Evolutionary conservation across 2,888 invertebrate species (phyloP), one percentile per base, ranked within the genome.

Genomic region (Seladonia tumulorum): DNA sequence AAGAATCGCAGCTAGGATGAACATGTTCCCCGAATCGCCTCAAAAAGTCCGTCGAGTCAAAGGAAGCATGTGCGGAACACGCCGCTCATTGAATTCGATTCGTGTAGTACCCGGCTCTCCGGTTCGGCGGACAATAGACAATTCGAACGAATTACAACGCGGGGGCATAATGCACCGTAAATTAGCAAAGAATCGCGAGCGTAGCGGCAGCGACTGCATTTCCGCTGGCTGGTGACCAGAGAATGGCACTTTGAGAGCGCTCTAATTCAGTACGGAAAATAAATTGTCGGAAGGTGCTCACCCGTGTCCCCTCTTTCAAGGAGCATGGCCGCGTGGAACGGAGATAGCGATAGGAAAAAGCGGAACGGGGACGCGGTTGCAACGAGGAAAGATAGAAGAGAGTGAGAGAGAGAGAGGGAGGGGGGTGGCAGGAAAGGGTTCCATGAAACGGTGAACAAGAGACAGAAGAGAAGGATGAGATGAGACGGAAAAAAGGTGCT

Each of bases 221-320:
- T 75, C 74, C 84, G 79, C 57, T 76, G 53, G 80, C 86, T 82
- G 76, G 49, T 57, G 76, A 81, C 81, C 82, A 75, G 72, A 77
- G 86, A 77, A 66, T 75, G 86, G 79, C 79, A 81, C 83, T 87
- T 82, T 84, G 87, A 78, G 87, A 68, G 82, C 82, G 79, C 79
- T 85, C 81, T 88, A 91, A 92, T 91, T 91, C 90, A 76, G 83
- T 83, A 87, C 86, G 71, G 88, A 87, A 89, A 89, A 92, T 92
- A 91, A 90, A 92, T 91, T 90, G 91, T 89, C 83, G 86, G 77
- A 78, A 81, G 87, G 82, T 78, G 83, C 76, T 79, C 87, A 22
- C 35, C 78, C 83, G 76, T 85, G 81, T 76, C 74, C 68, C 70
- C 78, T 79, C 80, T 84, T 72, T 78, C 75, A 76, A 85, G 81